Conservation (phyloP, 2,888 invertebrate genomes). For the Callinectes sapidus region DNA sequence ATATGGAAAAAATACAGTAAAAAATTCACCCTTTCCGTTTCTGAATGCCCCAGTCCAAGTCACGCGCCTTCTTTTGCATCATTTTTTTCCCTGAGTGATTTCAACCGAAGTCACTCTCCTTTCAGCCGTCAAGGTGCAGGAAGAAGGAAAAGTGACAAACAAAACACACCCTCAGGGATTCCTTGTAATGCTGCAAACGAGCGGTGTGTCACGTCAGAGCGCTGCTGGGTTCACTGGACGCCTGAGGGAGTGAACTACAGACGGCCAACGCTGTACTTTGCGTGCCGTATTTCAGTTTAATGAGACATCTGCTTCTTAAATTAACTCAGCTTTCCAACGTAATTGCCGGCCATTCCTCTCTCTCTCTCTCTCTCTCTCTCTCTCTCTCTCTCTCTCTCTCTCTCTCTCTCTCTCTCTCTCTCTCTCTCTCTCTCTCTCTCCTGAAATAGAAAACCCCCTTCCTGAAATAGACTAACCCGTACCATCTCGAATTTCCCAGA, state of each 20-base stretch:
- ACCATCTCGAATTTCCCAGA: background rate
- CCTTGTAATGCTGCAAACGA: background rate
- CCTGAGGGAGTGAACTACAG: conserved; percentile 1
- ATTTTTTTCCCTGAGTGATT: too few species aligned
- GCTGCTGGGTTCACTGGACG: background rate
- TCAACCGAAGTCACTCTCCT: background rate
- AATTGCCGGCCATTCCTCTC: conserved; percentile 14
- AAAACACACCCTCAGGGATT: background rate
- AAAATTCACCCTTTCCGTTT: too few species aligned
- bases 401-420: background rate
- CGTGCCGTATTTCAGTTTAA: conserved; percentile 23
- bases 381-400: background rate
- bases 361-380: background rate
- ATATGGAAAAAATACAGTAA: too few species aligned
- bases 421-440: background rate
- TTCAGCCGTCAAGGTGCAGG: background rate
- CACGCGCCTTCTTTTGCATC: too few species aligned
- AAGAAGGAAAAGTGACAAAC: background rate
- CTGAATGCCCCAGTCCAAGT: too few species aligned
- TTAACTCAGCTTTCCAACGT: background rate
- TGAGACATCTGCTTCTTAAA: conserved; percentile 22
- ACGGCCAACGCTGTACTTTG: conserved; percentile 25
- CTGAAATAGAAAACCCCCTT: background rate
- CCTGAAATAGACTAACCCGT: background rate
- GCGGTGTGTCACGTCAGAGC: background rate